Conservation (phyloP, 64 coral and sea anemone species). For the Pocillopora verrucosa region DNA sequence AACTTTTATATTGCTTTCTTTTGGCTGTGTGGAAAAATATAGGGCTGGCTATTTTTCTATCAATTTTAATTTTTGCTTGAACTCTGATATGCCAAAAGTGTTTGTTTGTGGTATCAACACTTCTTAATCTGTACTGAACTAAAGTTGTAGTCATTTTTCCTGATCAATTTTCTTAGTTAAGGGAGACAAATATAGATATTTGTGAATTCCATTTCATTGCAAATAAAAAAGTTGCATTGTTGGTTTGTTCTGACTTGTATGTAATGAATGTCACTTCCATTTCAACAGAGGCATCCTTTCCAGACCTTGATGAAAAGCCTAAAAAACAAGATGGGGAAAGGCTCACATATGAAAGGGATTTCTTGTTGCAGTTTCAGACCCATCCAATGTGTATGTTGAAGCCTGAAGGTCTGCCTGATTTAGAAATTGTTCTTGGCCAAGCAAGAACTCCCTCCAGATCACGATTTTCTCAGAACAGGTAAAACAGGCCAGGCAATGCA, state of each 20-base stretch:
- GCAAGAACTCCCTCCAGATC: slow-evolving; percentile 47
- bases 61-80: too few relatives aligned
- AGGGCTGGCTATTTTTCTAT: too few relatives aligned
- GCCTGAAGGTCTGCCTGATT: slow-evolving; percentile 85
- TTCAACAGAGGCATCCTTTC: slow-evolving; percentile 11
- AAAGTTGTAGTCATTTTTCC: too few relatives aligned
- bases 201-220: neutral
- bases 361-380: slow-evolving; percentile 78
- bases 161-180: too few relatives aligned
- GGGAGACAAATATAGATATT: neutral
- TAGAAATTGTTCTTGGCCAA: slow-evolving; percentile 79
- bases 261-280: neutral
- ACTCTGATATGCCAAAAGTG: too few relatives aligned
- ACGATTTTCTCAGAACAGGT: slow-evolving; percentile 21
- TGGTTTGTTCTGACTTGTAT: neutral
- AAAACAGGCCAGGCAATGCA: neutral
- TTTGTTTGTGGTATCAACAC: too few relatives aligned
- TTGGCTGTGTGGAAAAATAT: too few relatives aligned
- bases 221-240: neutral
- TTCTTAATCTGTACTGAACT: too few relatives aligned
- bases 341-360: slow-evolving; percentile 74
- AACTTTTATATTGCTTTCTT: too few relatives aligned
- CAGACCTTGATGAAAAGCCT: slow-evolving; percentile 22
- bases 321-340: slow-evolving; percentile 38
- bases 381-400: slow-evolving; percentile 69